phyloP scores from a whole-genome alignment of 2,888 invertebrate genomes.

The Tillus elongatus region DNA sequence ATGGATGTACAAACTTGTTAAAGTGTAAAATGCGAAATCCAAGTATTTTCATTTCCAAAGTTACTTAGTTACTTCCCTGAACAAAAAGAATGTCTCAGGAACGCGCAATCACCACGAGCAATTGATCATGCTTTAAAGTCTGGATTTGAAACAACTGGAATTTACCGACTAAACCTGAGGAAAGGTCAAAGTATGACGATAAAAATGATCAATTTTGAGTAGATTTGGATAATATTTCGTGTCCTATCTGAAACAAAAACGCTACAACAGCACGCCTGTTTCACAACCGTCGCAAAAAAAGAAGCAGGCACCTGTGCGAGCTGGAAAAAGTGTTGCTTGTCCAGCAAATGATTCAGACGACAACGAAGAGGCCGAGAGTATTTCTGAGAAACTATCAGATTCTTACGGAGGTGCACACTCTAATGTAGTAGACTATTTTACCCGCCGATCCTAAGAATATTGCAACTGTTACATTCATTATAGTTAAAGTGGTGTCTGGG shows the following conservation, averaged over 20 bases:
- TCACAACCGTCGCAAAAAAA: conserved; percentile 14
- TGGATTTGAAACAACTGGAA: too few relatives aligned
- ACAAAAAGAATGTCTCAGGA: too few relatives aligned
- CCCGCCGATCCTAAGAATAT: conserved; percentile 13
- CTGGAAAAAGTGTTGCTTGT: conserved; percentile 15
- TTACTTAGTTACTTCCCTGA: too few relatives aligned
- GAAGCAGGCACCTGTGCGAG: conserved; percentile 13
- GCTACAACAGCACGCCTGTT: conserved; percentile 15
- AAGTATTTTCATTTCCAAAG: too few relatives aligned
- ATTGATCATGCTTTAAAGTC: too few relatives aligned
- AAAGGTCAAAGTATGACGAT: too few relatives aligned
- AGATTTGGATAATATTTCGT: conserved; percentile 15
- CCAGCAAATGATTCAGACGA: conserved; percentile 14
- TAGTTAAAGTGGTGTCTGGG: conserved; percentile 15
- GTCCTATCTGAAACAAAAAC: conserved; percentile 16
- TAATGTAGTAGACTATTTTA: conserved; percentile 14
- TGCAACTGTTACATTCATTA: conserved; percentile 16
- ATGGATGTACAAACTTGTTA: too few relatives aligned
- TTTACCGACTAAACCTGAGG: too few relatives aligned
- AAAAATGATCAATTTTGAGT: too few relatives aligned
- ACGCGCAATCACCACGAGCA: too few relatives aligned
- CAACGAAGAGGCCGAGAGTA: conserved; percentile 12
- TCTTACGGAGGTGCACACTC: conserved; percentile 13
- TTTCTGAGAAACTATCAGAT: conserved; percentile 12
- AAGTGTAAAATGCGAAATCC: too few relatives aligned